Base-by-base conservation (phyloP, 2,113 vertebrate genomes). In the Ciconia maguari region DNA sequence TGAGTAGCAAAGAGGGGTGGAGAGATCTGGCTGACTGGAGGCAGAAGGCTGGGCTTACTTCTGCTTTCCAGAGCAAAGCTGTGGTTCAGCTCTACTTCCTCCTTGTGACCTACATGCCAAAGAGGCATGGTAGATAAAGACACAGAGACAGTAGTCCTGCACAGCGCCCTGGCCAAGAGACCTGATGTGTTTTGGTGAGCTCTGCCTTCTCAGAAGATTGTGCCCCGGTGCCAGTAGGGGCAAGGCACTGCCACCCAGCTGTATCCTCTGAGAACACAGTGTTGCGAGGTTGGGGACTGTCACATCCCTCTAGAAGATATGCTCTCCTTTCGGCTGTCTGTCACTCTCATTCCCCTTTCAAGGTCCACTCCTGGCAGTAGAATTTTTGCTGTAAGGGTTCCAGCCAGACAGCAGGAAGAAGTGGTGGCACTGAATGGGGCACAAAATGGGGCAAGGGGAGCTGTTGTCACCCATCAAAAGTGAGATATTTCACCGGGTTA, bases 1-100 rank as follows among this genome's bases (percentile, higher is more conserved):
- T 46, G 69, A 61, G 77, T 11, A 62, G 36, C 58, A 58, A 9
- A 2, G 24, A 82, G 46, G 79, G 52, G n/a, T 65, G 81, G 89
- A 60, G 83, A 84, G 66, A 30, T 72, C 83, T 49, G 87, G 16
- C 83, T 70, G 65, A 22, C 34, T 70, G 79, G 82, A 89, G 64
- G 62, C 94, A 76, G 94, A 95, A 95, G 65, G 76, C 86, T 91
- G 83, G 74, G 58, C 79, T 93, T 66, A 94, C 94, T 98, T 97
- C 97, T n/a, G 94, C 97, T 97, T 98, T 98, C 93, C 81, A 95
- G 87, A 93, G 72, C 75, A 69, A 54, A 46, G 75, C 89, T 96
- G 96, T 96, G 95, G 95, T 97, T 94, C 82, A 79, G 81, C 52
- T 72, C 62, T 72, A 27, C 93, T 97, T 98, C 97, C 97, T 96